phyloP scores from a whole-genome alignment of 2,797 vertebrate genomes.

The Cryptoprocta ferox region DNA sequence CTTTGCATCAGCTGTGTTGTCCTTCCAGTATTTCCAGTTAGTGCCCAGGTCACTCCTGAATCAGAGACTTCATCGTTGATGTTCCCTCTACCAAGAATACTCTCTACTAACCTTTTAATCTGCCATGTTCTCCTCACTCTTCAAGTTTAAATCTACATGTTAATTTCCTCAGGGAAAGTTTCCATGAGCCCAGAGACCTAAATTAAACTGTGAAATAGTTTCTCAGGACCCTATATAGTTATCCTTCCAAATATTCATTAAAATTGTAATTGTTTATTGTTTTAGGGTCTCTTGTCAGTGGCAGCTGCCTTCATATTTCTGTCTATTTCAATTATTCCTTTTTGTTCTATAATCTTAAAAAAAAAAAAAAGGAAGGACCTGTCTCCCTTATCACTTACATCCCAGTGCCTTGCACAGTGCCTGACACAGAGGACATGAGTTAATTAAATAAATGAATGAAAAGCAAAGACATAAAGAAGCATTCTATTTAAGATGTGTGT shows the following conservation, averaged over 20 bases:
- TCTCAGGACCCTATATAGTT: not conserved
- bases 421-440: not conserved
- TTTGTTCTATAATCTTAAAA: slow-evolving; percentile 1
- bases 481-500: not conserved
- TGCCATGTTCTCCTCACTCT: not conserved
- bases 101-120: not conserved
- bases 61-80: not conserved
- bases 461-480: not conserved
- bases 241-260: not conserved
- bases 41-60: not conserved
- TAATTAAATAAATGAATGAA: not conserved
- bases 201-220: slow-evolving; percentile 1
- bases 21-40: not conserved
- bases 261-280: not conserved
- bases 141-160: slow-evolving; percentile 28
- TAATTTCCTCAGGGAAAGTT: slow-evolving; percentile 36
- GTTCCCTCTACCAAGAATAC: not conserved
- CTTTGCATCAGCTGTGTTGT: rapidly evolving
- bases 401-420: not conserved
- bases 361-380: not conserved
- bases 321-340: not conserved
- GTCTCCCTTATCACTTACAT: not conserved
- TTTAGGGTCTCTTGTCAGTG: not conserved
- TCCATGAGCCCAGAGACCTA: not conserved
- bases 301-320: not conserved